Evolutionary conservation across 2,888 invertebrate species (phyloP), one percentile per base, ranked within the genome.

Genomic region (Synergus gifuensis): DNA sequence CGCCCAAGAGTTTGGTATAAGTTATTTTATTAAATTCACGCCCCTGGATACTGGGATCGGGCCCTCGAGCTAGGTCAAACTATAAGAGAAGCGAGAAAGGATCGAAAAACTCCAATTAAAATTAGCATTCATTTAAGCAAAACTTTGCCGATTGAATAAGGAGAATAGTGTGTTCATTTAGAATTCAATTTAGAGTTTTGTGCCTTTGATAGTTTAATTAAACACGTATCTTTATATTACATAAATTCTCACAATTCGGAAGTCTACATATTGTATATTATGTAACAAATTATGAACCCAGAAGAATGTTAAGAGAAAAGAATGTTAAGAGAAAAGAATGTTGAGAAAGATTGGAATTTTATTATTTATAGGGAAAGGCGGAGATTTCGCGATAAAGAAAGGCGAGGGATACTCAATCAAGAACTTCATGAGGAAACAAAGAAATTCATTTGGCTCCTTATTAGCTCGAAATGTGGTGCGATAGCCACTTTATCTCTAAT

Each of bases 21-120:
- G 86, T 87, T 87, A 87, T 88, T 88, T 88, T 88, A 88, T 88
- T 88, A 88, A 87, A 88, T 87, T 83, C 83, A 84, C 83, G 84
- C 85, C 82, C 79, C 78, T 79, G 73, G 78, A 83, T 81, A 63
- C 42, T 22, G 46, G 76, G 60, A 76, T 76, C 62, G 42, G 46
- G 42, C 46, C 76, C 62, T 76, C 42, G 44, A 76, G 36, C 36
- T 36, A 36, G 62, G 58, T 76, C 76, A 16, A 63, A 76, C 76
- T 73, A 54, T n/a, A 36, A 54, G 36, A 54, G 73, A 73, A 54
- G 54, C n/a, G 49, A 49, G 73, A 36, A 73, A 73, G 36, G 16
- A 54, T 73, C n/a, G 73, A 54, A 54, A 54, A 73, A 73, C 9
- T 54, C 28, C 11, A 36, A 73, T 54, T 67, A 18, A 46, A 9